Base-by-base conservation (phyloP, 1,140 invertebrate species). In the Galleria mellonella region DNA sequence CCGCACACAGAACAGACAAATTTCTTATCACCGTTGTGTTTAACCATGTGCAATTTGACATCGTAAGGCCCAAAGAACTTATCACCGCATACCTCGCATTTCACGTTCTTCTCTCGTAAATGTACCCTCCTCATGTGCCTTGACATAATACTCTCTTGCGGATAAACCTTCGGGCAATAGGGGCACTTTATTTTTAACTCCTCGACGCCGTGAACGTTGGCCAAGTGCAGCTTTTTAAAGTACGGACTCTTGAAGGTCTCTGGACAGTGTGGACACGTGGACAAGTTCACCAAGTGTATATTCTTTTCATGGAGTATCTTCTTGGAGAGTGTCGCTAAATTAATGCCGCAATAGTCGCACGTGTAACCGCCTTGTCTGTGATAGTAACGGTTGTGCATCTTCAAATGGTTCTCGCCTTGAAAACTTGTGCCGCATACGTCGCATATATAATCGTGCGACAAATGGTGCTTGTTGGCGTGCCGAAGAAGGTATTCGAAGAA, bases 51-150 rank as follows among this genome's bases (percentile, higher is more conserved):
- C 1, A 92, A 84, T 57, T 92, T 93, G 1, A 93, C 82, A 52
- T 92, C 91, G 35, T 90, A 91, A 0, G 88, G 87, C 32, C 92
- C 92, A 48, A 91, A 91, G 71, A 93, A 93, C 17, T 90, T 88
- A 55, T 92, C 92, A 3, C 81, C 86, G 43, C 87, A 88, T 4
- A 81, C 61, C 12, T 78, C 74, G 40, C 87, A 88, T 32, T 84
- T 72, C 1, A 85, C 76, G 17, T 85, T 82, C 23, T 79, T 83
- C 35, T 83, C 78, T 37, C 69, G 46, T 9, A 83, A 60, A 59
- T 83, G 78, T 0, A 85, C 78, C 7, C 82, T 51, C 51, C 76
- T 63, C 78, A 85, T 82, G 29, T 83, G 78, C 0, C 75, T 51
- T 0, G 76, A 83, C 76, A 83, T 85, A n/a, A 83, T 74, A 28